Percentiles rank a stretch among this genome's conserved stretches.
Evolutionary conservation across 2,113 vertebrate species (phyloP).

Genomic region (Aythya baeri): DNA sequence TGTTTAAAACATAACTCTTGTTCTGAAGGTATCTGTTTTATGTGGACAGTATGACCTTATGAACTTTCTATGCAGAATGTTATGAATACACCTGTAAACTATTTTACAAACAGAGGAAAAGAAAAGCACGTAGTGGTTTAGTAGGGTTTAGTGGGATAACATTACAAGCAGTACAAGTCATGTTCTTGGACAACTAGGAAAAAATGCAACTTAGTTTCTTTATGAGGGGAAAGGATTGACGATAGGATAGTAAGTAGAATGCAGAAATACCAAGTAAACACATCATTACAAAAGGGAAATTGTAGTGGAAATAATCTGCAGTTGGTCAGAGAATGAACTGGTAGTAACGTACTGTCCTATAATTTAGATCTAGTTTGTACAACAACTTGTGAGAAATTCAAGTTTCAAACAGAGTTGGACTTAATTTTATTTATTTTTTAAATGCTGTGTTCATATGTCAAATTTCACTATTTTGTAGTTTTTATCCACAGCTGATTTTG

Average conservation of each 20-base stretch:
- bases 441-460: background rate
- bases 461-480: background rate
- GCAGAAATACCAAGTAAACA: background rate
- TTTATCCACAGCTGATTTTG: background rate
- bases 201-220: background rate
- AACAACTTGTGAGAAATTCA: background rate
- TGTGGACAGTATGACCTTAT: background rate
- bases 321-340: background rate
- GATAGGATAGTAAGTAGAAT: background rate
- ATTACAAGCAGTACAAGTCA: background rate
- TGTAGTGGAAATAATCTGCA: background rate
- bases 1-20: background rate
- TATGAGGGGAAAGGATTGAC: background rate
- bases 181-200: background rate
- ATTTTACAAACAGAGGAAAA: background rate
- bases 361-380: background rate
- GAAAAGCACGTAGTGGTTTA: background rate
- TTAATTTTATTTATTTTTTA: background rate
- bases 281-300: background rate
- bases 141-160: background rate
- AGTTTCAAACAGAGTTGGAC: background rate
- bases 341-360: background rate
- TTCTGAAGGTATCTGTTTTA: background rate
- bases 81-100: background rate
- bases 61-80: background rate